Conservation (phyloP, 2,113 vertebrate genomes). For the Oreochromis tanganicae region DNA sequence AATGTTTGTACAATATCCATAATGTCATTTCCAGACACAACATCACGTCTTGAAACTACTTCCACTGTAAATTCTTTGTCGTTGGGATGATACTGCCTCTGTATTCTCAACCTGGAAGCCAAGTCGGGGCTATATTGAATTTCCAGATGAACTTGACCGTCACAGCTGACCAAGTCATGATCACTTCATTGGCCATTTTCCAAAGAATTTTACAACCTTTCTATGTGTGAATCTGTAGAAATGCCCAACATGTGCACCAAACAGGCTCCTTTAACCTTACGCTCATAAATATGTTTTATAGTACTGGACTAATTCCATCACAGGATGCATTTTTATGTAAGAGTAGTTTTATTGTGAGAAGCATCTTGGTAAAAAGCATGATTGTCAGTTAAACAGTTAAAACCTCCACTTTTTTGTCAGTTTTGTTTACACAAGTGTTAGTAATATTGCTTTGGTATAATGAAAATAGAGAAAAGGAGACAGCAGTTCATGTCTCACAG, state of each 20-base stretch:
- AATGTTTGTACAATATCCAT: background rate
- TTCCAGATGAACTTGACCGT: slow-evolving; percentile 61
- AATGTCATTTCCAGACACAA: slow-evolving; percentile 50
- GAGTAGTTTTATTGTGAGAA: background rate
- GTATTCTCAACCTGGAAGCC: slow-evolving; percentile 34
- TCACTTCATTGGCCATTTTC: slow-evolving; percentile 20
- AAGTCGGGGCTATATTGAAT: slow-evolving; percentile 34
- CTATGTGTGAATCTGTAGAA: slow-evolving; percentile 6
- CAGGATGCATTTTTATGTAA: slow-evolving; percentile 7
- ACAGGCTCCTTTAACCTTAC: background rate
- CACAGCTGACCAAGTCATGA: slow-evolving; percentile 38
- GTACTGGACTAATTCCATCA: background rate
- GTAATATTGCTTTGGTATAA: background rate
- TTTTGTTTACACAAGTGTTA: background rate
- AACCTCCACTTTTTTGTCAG: background rate
- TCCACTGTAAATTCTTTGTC: slow-evolving; percentile 53
- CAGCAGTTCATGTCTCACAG: background rate
- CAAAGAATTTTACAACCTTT: background rate
- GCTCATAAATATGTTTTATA: slow-evolving; percentile 29
- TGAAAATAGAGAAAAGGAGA: background rate
- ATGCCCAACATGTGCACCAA: background rate
- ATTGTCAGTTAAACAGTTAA: background rate
- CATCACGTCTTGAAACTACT: slow-evolving; percentile 19
- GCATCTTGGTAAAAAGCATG: background rate
- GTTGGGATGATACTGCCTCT: slow-evolving; percentile 33